phyloP scores from a whole-genome alignment of 2,888 invertebrate genomes.

The Acanthosepion esculentum region DNA sequence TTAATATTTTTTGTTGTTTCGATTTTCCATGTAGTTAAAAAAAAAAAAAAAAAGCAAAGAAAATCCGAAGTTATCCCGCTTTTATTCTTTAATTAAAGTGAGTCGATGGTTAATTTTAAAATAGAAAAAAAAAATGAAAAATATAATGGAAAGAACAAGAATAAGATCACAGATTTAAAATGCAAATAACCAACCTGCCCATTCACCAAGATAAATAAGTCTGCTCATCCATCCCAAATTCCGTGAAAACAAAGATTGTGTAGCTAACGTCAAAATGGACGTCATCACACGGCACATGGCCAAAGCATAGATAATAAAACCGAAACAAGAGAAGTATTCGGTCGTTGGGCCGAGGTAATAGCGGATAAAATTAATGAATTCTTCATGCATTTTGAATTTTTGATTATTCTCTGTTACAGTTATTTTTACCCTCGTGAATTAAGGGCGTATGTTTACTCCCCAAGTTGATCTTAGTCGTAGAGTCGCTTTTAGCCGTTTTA shows the following conservation, averaged over 20 bases:
- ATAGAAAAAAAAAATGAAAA: too few species aligned
- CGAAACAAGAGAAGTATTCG: constrained; percentile 34
- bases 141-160: too few species aligned
- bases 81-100: background rate
- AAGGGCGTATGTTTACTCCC: too few species aligned
- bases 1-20: background rate
- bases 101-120: background rate
- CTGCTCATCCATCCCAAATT: background rate
- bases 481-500: background rate
- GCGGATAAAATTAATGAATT: background rate
- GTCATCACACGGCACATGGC: constrained; percentile 34
- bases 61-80: background rate
- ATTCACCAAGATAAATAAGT: background rate
- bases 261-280: background rate
- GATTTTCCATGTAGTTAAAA: background rate
- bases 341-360: background rate
- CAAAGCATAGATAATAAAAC: background rate
- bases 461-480: background rate
- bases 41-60: too few species aligned
- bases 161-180: background rate
- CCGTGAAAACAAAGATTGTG: constrained; percentile 24
- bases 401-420: background rate
- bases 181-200: constrained; percentile 37
- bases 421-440: too few species aligned
- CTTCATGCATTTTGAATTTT: constrained; percentile 25